Evolutionary conservation across 2,888 invertebrate genomes (phyloP).

Genomic region (Meiosimyza platycephala): DNA sequence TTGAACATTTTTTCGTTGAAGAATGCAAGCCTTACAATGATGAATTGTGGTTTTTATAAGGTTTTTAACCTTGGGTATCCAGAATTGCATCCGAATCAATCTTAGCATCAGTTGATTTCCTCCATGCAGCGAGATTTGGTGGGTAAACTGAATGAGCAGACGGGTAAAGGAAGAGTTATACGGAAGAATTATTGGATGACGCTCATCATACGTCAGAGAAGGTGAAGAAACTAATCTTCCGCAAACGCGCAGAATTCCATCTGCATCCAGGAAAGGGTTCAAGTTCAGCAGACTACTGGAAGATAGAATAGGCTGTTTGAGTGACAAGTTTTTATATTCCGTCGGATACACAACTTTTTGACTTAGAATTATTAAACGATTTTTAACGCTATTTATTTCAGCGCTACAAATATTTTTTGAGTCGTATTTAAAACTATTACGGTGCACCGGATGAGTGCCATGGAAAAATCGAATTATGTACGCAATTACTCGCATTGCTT

Average conservation of each 20-base stretch:
- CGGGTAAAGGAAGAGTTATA: conserved; percentile 10
- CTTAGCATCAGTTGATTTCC: conserved; percentile 6
- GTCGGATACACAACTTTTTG: conserved; percentile 21
- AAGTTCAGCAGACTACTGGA: conserved; percentile 27
- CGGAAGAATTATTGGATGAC: conserved; percentile 25
- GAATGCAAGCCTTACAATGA: conserved; percentile 12
- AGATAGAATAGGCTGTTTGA: conserved; percentile 19
- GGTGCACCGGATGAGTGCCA: conserved; percentile 1
- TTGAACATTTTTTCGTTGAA: no score
- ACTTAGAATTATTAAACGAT: neutral
- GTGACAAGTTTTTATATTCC: conserved; percentile 24
- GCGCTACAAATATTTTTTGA: no score
- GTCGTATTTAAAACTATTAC: neutral
- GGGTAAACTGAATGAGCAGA: conserved; percentile 25
- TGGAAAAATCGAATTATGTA: conserved; percentile 28
- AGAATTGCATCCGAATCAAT: conserved; percentile 6
- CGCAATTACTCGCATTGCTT: conserved; percentile 26
- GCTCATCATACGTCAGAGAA: conserved; percentile 21
- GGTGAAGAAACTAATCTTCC: conserved; percentile 31
- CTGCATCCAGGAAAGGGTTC: conserved; percentile 29
- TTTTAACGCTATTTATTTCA: no score
- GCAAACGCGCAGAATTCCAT: conserved; percentile 29
- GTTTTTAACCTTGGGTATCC: conserved; percentile 1
- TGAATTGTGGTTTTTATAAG: neutral
- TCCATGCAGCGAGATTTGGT: conserved; percentile 23